Evolutionary conservation across 1,140 invertebrate species (phyloP), one percentile per base, ranked within the genome.

Genomic region (Panagrolaimus sp.): DNA sequence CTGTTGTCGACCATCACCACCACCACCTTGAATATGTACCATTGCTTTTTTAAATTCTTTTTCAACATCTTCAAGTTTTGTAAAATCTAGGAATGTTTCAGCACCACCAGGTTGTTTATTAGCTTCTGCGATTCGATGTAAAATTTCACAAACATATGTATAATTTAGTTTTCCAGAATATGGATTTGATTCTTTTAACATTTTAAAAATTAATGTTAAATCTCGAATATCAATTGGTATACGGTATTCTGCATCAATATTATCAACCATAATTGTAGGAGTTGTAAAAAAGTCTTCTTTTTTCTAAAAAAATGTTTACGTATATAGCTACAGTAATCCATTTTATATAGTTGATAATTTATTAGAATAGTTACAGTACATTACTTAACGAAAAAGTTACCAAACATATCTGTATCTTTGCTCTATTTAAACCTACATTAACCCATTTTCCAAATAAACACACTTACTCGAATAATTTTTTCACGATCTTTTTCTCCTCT

Each of bases 181-280:
- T 1, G 66, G 47, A 20, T 65, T 67, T 9, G 14, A 67, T 9
- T 31, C 23, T 14, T 61, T 16, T 8, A 67, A 5, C 46, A 31
- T 23, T 23, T 63, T 57, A 31, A 67, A 67, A 20, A 46, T 46
- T 23, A 25, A 14, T 13, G 66, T 11, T 42, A 67, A 43, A 57
- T 45, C 43, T 9, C 66, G 66, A 23, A 67, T 38, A 63, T 67
- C 66, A 31, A 67, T 61, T 8, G 66, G 25, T n/a, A 67, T 61
- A 14, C 46, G 16, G 48, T 45, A 25, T 20, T 63, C 51, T 2
- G 51, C 13, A 16, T 46, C 57, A 25, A 46, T 23, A 45, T 67
- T 67, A 31, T 63, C 48, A 23, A 67, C 43, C 38, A 62, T 16
- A 14, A 67, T 45, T 11, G 66, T 45, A 14, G 66, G 66, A 38